Evolutionary conservation across 1,140 invertebrate species (phyloP).

Genomic region (Colletes gigas): DNA sequence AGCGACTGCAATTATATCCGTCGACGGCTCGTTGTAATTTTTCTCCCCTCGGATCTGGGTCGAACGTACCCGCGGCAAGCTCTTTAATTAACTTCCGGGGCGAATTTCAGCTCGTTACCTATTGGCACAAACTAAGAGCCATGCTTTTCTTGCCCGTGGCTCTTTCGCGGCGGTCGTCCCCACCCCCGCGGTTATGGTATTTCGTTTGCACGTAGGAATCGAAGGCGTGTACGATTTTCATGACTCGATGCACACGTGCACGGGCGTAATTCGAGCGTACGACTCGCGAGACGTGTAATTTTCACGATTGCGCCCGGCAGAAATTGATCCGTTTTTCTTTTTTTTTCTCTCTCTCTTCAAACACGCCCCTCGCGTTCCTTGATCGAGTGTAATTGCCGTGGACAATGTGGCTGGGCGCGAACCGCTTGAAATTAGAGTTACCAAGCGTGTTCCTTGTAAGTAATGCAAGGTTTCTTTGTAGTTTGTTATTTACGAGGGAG

Average conservation of each 20-base stretch:
- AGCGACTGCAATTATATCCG: background rate
- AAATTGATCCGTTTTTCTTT: constrained; percentile 58
- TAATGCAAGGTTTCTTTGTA: too few species aligned
- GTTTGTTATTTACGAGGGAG: too few species aligned
- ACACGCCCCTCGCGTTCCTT: constrained; percentile 17
- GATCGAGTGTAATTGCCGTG: constrained; percentile 51
- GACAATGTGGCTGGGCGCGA: constrained; percentile 47
- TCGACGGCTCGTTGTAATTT: background rate
- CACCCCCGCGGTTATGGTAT: too few species aligned
- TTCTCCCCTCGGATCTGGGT: background rate
- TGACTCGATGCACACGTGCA: constrained; percentile 35
- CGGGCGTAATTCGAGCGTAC: constrained; percentile 49
- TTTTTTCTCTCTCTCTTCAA: too few species aligned
- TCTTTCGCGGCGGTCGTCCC: background rate
- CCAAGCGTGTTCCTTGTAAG: too few species aligned
- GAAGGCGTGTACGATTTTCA: constrained; percentile 38
- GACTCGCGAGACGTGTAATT: constrained; percentile 57
- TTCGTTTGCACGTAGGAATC: background rate
- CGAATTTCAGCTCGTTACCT: constrained; percentile 2
- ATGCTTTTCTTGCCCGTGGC: background rate
- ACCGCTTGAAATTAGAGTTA: constrained; percentile 1
- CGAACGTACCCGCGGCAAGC: background rate
- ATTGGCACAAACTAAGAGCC: background rate
- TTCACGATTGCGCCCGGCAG: constrained; percentile 54
- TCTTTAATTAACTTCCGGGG: constrained; percentile 8